phyloP scores from a whole-genome alignment of 23 tunicate species.

The Ciona savignyi region DNA sequence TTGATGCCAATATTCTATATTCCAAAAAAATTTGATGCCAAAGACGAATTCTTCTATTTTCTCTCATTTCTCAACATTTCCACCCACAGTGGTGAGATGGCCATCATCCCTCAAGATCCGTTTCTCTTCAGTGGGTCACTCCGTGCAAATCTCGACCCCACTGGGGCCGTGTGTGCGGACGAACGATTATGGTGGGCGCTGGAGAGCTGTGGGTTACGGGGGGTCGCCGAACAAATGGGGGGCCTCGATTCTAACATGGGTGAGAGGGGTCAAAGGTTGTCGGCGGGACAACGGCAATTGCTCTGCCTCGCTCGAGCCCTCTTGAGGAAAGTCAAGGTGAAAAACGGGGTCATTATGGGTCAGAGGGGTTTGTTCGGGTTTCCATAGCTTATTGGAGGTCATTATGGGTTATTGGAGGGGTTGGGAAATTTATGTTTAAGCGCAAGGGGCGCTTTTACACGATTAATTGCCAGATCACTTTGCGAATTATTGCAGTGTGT shows the following conservation, averaged over 20 bases:
- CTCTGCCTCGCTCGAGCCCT: slow-evolving; percentile 84
- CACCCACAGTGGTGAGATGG: slow-evolving; percentile 47
- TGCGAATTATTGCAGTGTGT: too few species aligned
- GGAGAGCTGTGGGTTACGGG: slow-evolving; percentile 61
- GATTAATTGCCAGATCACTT: too few species aligned
- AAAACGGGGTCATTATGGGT: too few species aligned
- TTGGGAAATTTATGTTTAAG: too few species aligned
- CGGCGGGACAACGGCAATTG: slow-evolving; percentile 89
- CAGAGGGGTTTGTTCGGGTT: too few species aligned
- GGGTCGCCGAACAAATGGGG: slow-evolving; percentile 57
- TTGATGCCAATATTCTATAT: too few species aligned
- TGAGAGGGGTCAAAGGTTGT: slow-evolving; percentile 73
- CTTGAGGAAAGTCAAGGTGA: slow-evolving; percentile 40
- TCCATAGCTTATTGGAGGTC: too few species aligned
- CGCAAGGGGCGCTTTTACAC: too few species aligned
- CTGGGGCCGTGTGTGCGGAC: neutral
- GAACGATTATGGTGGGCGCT: slow-evolving; percentile 44
- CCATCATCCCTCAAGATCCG: slow-evolving; percentile 93
- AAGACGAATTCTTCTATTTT: too few species aligned
- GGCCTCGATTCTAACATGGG: slow-evolving; percentile 61
- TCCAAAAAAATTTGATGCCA: too few species aligned
- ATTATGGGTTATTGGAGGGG: too few species aligned
- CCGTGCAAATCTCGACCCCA: slow-evolving; percentile 66
- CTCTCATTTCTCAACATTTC: slow-evolving; percentile 1
- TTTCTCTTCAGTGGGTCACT: slow-evolving; percentile 78